phyloP scores from a whole-genome alignment of 1,140 invertebrate genomes.

The Carposina sasakii region DNA sequence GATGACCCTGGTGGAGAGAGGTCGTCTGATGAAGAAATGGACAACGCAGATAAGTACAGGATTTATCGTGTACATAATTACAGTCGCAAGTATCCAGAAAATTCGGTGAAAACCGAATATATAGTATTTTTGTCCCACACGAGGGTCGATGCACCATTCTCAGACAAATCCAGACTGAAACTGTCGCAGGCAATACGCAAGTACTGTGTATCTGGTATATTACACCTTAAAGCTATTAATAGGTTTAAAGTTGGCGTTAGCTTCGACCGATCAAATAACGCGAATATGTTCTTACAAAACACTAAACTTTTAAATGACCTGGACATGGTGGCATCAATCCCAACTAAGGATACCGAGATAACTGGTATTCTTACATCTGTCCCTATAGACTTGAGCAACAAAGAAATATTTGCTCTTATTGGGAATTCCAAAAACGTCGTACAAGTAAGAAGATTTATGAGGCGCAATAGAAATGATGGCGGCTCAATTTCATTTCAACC shows the following conservation, averaged over 20 bases:
- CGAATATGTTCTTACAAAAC: slow-evolving; percentile 8
- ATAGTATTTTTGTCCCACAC: background rate
- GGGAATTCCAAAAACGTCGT: slow-evolving; percentile 5
- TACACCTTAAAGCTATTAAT: slow-evolving; percentile 6
- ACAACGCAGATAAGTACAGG: too few relatives aligned
- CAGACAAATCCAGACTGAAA: background rate
- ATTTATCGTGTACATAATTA: background rate
- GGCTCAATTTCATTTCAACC: background rate
- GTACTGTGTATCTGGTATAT: slow-evolving; percentile 1
- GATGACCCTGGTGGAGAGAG: too few relatives aligned
- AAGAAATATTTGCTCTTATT: slow-evolving; percentile 6
- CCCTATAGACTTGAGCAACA: background rate
- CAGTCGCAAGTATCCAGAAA: background rate
- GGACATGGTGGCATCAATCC: slow-evolving; percentile 1
- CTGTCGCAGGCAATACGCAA: slow-evolving; percentile 2
- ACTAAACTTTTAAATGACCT: slow-evolving; percentile 8
- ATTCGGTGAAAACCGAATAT: background rate
- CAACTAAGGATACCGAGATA: background rate
- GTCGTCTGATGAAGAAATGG: too few relatives aligned
- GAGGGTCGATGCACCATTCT: background rate
- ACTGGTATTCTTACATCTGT: slow-evolving; percentile 11
- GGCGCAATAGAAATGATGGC: background rate
- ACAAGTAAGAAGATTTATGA: slow-evolving; percentile 8
- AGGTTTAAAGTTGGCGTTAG: slow-evolving; percentile 9
- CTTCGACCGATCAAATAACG: slow-evolving; percentile 8